Base-by-base conservation (phyloP, 2,113 vertebrate genomes). In the Microcebus jonahi region DNA sequence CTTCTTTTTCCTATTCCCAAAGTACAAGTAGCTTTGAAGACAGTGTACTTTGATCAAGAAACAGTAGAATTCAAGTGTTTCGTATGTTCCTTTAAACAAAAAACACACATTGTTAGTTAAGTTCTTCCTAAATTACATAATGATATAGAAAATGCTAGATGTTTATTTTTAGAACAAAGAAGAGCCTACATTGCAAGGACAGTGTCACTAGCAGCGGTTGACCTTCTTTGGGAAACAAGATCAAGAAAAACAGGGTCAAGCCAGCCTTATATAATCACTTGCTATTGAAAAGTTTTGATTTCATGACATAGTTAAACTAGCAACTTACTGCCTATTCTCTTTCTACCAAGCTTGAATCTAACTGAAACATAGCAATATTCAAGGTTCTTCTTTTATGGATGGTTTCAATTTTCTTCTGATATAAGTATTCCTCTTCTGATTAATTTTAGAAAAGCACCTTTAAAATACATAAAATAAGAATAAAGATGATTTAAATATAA, bases 381-480 rank as follows among this genome's bases (percentile, higher is more conserved):
- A 87, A 50, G 31, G 55, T 15, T 42, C 1, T 67, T 55, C 5
- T 48, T 57, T 79, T 59, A 71, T 39, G 2, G 14, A 57, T 57
- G 7, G 18, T n/a, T 96, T 88, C 25, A 53, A 59, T 83, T n/a
- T 88, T 96, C 7, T 61, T 71, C 21, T n/a, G 6, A 57, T 92
- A 39, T 48, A 50, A 92, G 6, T 71, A 39, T 50, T 55, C 6
- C 27, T 79, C 6, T 18, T 94, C 34, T 94, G 61, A 88, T 80
- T 59, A 45, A 29, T 48, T 90, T 94, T 57, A 81, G 21, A 94
- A 59, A 65, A 67, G 31, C 8, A 29, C 29, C 84, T 79, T 95
- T 95, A 96, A 97, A 95, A 17, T 14, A 92, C 0, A 77, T 1
- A 70, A 88, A 94, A 82, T 65, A 95, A 83, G 71, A n/a, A 36